phyloP scores from a whole-genome alignment of 1,140 invertebrate genomes.

The Dolichoris vasculosae region DNA sequence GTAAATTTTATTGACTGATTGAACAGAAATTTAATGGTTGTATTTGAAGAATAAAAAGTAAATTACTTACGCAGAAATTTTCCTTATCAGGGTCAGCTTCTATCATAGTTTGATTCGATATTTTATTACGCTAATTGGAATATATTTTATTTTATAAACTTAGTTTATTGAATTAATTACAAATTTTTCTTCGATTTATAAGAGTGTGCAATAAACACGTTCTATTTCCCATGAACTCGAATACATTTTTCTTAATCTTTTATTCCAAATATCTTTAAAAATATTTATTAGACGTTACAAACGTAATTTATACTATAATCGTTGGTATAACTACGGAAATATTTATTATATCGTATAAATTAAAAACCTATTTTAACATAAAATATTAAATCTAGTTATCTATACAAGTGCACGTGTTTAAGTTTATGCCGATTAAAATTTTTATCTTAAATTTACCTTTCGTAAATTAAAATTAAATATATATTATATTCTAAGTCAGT shows the following conservation, averaged over 20 bases:
- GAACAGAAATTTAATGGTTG: constrained; percentile 19
- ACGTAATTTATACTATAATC: too few relatives aligned
- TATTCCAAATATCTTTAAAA: neutral
- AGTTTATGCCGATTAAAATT: neutral
- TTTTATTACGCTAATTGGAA: neutral
- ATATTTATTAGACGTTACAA: too few relatives aligned
- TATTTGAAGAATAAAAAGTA: constrained; percentile 20
- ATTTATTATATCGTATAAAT: neutral
- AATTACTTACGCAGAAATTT: constrained; percentile 21
- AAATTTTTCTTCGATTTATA: neutral
- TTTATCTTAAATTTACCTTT: neutral
- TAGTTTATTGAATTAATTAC: neutral
- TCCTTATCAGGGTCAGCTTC: constrained; percentile 10
- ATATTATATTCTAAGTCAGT: neutral
- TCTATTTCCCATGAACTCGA: neutral
- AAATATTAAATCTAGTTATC: neutral
- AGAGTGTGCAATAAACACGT: neutral
- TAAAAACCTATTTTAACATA: neutral
- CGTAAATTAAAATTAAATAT: neutral
- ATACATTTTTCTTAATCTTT: neutral
- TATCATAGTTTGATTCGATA: neutral
- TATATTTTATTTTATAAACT: constrained; percentile 17
- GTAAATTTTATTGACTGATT: constrained; percentile 26
- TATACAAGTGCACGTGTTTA: too few relatives aligned
- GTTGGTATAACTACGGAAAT: too few relatives aligned